phyloP scores from a whole-genome alignment of 1,140 invertebrate genomes.

The Nasonia vitripennis region DNA sequence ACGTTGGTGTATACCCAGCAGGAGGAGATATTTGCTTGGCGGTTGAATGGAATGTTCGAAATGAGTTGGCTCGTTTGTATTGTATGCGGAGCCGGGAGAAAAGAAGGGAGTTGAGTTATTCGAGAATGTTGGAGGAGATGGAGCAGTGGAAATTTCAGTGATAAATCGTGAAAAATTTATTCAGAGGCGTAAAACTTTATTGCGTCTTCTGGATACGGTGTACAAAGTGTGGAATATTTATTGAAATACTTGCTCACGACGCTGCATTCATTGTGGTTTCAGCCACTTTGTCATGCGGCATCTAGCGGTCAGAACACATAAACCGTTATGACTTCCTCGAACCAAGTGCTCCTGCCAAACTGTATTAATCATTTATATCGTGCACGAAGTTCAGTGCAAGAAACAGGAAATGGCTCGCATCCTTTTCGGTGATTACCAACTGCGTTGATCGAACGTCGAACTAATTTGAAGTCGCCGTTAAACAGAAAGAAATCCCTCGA shows the following conservation, averaged over 20 bases:
- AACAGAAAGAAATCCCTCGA: too few species aligned
- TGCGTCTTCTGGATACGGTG: too few species aligned
- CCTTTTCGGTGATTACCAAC: too few species aligned
- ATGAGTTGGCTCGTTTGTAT: slow-evolving; percentile 3
- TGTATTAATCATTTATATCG: too few species aligned
- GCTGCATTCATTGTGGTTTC: neutral
- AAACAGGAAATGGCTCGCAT: too few species aligned
- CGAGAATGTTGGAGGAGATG: neutral
- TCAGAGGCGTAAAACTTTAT: too few species aligned
- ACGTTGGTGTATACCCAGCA: neutral
- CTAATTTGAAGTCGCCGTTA: neutral
- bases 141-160: neutral
- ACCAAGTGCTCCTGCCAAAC: neutral
- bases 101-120: neutral
- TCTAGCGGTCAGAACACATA: neutral
- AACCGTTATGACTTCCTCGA: neutral
- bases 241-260: too few species aligned
- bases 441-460: neutral
- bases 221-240: too few species aligned
- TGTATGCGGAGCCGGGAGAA: neutral
- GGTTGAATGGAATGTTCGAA: slow-evolving; percentile 1
- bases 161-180: neutral
- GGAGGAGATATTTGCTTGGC: neutral
- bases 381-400: too few species aligned
- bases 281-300: neutral